Evolutionary conservation across 2,888 invertebrate species (phyloP).

Genomic region (Aphodius granarius): DNA sequence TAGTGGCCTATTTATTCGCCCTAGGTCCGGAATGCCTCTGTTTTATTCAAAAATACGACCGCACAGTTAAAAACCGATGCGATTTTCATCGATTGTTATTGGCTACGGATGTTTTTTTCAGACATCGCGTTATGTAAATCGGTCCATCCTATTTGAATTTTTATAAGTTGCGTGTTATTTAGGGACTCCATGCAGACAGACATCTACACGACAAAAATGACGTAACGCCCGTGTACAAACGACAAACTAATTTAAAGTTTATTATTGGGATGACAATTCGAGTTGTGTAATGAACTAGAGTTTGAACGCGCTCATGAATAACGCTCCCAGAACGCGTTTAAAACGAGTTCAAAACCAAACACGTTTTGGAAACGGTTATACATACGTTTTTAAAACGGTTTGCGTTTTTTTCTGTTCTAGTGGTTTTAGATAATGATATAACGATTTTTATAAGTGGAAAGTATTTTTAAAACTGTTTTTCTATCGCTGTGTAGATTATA

Average conservation of each 20-base stretch:
- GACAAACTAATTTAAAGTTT: not conserved
- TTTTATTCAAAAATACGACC: not conserved
- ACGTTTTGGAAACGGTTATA: too few species aligned
- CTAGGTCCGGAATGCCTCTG: not conserved
- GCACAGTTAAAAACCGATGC: conserved; percentile 1
- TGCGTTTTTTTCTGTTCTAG: too few species aligned
- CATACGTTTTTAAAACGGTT: too few species aligned
- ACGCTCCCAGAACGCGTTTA: too few species aligned
- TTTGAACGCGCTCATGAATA: too few species aligned
- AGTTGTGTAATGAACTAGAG: not conserved
- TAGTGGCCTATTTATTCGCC: not conserved
- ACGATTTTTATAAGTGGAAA: not conserved
- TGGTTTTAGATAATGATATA: too few species aligned
- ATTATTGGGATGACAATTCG: not conserved
- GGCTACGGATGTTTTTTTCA: conserved; percentile 22
- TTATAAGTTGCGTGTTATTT: conserved; percentile 25
- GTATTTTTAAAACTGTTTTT: not conserved
- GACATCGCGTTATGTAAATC: conserved; percentile 22
- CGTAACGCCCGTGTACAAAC: too few species aligned
- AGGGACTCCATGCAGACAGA: conserved; percentile 18
- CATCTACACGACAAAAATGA: not conserved
- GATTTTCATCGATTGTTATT: conserved; percentile 25
- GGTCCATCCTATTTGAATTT: conserved; percentile 19
- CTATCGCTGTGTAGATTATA: not conserved
- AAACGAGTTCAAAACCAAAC: too few species aligned